These are phyloP conservation scores for Habropoda laboriosa DNA, from an alignment of 1,140 invertebrate species.

Conservation along the genomic window DNA sequence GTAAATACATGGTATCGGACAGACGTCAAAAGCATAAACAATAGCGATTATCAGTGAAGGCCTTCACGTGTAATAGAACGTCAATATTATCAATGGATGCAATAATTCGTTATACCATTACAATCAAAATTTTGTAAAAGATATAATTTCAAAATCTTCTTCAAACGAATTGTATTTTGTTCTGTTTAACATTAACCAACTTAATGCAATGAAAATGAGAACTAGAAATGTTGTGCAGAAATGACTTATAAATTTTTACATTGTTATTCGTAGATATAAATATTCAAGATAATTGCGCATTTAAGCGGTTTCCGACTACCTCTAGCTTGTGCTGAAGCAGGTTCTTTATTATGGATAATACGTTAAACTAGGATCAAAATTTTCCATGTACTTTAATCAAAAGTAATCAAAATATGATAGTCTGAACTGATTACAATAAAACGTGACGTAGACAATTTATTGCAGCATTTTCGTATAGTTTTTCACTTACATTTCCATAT, in stretches of 20 bases:
- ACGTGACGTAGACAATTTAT: too few species aligned
- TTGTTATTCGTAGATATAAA: neutral
- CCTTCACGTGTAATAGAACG: neutral
- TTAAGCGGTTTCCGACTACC: too few species aligned
- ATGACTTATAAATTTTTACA: neutral
- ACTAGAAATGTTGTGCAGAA: too few species aligned
- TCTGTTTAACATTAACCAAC: too few species aligned
- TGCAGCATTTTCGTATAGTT: too few species aligned
- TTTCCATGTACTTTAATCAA: neutral
- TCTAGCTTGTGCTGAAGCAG: neutral
- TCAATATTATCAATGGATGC: neutral
- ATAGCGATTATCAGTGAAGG: neutral
- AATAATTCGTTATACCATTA: neutral
- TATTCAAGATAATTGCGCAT: neutral
- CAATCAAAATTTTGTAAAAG: neutral
- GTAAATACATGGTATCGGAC: neutral
- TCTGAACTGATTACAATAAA: too few species aligned
- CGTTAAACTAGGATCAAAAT: constrained; percentile 17
- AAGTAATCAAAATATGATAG: neutral
- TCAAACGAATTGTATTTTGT: too few species aligned
- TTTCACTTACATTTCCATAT: too few species aligned
- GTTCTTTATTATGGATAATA: neutral
- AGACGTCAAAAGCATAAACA: too few species aligned
- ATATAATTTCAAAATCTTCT: neutral
- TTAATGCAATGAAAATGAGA: too few species aligned